Evolutionary conservation across 2,797 vertebrate species (phyloP).

Genomic region (Pantherophis alleghaniensis): DNA sequence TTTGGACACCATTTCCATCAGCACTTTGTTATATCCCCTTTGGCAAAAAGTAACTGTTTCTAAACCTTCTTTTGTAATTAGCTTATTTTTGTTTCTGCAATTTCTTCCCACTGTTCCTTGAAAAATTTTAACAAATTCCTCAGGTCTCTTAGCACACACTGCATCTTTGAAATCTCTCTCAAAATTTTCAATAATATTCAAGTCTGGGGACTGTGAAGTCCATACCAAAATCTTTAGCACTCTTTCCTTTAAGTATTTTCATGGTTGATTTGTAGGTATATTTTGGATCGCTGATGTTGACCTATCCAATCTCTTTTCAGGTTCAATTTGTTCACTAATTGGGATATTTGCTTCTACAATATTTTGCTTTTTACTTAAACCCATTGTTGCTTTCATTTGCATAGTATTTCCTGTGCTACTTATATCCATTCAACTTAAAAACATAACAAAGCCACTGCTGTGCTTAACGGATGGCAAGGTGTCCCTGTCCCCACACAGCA

Average conservation of each 20-base stretch:
- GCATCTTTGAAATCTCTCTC: background rate
- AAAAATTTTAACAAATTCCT: background rate
- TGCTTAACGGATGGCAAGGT: background rate
- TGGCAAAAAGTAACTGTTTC: background rate
- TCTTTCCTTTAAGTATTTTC: background rate
- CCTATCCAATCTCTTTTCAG: background rate
- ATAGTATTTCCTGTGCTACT: background rate
- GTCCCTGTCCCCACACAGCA: accelerated
- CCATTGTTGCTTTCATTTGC: background rate
- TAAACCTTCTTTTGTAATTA: background rate
- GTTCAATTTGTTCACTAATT: background rate
- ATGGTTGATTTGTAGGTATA: background rate
- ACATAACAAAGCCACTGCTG: background rate
- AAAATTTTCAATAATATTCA: background rate
- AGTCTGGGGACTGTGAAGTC: background rate
- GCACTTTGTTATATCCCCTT: background rate
- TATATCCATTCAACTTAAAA: background rate
- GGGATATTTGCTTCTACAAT: background rate
- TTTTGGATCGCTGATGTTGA: background rate
- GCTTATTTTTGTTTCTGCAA: background rate
- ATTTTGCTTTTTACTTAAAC: background rate
- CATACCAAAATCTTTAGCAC: background rate
- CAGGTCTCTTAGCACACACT: background rate
- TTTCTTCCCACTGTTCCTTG: background rate
- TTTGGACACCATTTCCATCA: background rate